Percentiles rank a stretch among this genome's conserved stretches.
Evolutionary conservation across 1,140 invertebrate genomes (phyloP).

Genomic region (Tetraneura akinire): DNA sequence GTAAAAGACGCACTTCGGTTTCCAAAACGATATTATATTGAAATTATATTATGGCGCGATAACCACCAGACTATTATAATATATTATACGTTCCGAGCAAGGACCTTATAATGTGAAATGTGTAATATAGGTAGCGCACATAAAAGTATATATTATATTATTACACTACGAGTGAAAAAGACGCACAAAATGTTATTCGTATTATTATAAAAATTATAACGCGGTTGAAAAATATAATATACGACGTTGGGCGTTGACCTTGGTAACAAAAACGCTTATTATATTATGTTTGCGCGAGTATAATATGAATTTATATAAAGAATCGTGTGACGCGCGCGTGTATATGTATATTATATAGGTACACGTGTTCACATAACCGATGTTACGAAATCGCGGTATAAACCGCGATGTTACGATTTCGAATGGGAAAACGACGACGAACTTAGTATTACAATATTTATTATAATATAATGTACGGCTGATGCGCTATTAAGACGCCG

Average conservation of each 20-base stretch:
- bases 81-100: background rate
- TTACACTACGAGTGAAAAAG: background rate
- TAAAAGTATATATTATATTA: no score
- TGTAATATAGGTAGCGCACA: no score
- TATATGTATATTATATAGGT: no score
- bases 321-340: background rate
- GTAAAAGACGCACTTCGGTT: background rate
- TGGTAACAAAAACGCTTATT: constrained; percentile 1
- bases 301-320: background rate
- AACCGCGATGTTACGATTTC: constrained; percentile 25
- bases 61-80: background rate
- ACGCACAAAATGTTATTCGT: background rate
- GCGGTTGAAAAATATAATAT: background rate
- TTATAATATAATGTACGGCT: background rate
- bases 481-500: constrained; percentile 3
- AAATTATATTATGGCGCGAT: background rate
- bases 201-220: background rate
- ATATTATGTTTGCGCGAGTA: background rate
- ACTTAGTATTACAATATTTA: no score
- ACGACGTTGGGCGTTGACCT: background rate
- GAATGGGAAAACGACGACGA: background rate
- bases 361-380: background rate
- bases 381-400: constrained; percentile 31
- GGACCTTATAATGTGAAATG: no score
- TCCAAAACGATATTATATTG: background rate